phyloP scores from a whole-genome alignment of 2,113 vertebrate species.

The Stegastes partitus region DNA sequence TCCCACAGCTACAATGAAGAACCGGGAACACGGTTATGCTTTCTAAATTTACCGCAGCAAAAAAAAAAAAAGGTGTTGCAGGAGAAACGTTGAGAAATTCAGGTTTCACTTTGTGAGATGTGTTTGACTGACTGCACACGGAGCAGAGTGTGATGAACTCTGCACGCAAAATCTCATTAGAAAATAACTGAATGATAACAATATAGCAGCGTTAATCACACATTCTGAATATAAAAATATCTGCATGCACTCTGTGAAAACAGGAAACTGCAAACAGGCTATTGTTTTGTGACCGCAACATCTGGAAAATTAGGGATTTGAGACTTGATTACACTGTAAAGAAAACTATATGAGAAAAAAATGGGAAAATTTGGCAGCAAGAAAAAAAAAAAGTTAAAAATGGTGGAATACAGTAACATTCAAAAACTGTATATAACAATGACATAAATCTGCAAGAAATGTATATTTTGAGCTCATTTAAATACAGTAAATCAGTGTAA shows the following conservation, averaged over 20 bases:
- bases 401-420: too few species aligned
- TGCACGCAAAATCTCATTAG: neutral
- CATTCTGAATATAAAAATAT: neutral
- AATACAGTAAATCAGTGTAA: too few species aligned
- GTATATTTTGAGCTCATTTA: too few species aligned
- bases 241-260: conserved; percentile 15
- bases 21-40: neutral
- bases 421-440: too few species aligned
- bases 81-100: neutral
- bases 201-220: neutral
- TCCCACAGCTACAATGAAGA: conserved; percentile 28
- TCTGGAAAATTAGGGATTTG: conserved; percentile 37
- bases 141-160: neutral
- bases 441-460: too few species aligned
- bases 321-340: neutral
- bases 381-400: too few species aligned
- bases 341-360: neutral
- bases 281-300: conserved; percentile 45
- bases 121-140: neutral
- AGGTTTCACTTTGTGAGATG: neutral
- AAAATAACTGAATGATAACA: neutral
- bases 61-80: neutral
- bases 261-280: conserved; percentile 46
- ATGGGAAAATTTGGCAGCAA: neutral
- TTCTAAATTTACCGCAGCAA: conserved; percentile 20